Conservation (phyloP, 2,797 vertebrate genomes). For the Hypotaenidia okinawae region DNA sequence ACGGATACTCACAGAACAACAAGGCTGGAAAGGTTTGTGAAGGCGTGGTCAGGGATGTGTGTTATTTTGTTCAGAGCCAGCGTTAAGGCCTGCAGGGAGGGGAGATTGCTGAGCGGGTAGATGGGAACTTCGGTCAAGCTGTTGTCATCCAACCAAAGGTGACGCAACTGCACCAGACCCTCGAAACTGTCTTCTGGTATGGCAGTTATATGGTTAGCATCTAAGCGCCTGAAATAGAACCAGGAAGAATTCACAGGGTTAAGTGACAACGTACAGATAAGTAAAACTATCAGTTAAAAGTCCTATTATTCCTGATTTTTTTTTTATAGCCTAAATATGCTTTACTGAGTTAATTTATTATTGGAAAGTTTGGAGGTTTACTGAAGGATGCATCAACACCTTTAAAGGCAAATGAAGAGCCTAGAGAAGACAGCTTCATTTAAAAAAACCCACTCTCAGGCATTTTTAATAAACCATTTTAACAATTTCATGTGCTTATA, state of each 20-base stretch:
- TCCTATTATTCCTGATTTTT: not conserved
- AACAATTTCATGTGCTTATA: not conserved
- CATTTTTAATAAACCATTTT: not conserved
- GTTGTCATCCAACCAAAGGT: constrained; percentile 98
- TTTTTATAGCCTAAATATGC: not conserved
- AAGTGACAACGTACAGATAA: not conserved
- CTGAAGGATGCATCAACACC: not conserved
- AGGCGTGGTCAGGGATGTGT: constrained; percentile 91
- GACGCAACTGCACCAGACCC: constrained; percentile 91
- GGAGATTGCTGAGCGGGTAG: constrained; percentile 87
- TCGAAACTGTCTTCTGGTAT: constrained; percentile 96
- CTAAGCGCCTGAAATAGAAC: constrained; percentile 84
- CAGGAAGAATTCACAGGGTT: not conserved
- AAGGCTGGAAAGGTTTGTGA: constrained; percentile 94
- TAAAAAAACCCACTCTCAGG: not conserved
- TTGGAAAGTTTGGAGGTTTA: not conserved
- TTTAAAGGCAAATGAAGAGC: not conserved
- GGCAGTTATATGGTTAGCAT: constrained; percentile 93
- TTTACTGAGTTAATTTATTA: not conserved
- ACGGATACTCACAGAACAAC: constrained; percentile 92
- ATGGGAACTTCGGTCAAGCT: constrained; percentile 90
- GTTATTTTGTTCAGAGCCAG: constrained; percentile 95
- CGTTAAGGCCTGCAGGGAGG: constrained; percentile 92
- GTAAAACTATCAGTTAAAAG: not conserved
- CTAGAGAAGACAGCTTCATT: not conserved